phyloP scores from a whole-genome alignment of 2,888 invertebrate genomes.

The Drosophila sordidapex region DNA sequence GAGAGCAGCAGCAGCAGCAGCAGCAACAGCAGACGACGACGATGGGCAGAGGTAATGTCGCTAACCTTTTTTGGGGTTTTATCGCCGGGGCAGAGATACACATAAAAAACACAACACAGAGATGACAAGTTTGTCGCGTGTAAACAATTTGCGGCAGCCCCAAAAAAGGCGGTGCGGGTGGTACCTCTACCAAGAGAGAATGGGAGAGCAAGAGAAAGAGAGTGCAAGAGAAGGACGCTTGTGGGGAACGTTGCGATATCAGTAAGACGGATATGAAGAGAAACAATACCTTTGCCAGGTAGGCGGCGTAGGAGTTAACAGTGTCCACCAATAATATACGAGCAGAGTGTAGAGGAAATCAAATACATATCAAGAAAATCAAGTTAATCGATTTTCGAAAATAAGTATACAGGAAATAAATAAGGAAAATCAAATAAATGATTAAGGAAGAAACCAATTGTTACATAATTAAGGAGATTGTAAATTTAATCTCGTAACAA shows the following conservation, averaged over 20 bases:
- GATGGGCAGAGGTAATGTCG: constrained; percentile 62
- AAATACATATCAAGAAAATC: background rate
- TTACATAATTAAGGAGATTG: no score
- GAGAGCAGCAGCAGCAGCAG: constrained; percentile 26
- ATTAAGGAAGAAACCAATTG: no score
- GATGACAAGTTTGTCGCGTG: constrained; percentile 79
- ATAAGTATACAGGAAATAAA: background rate
- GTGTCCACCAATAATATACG: constrained; percentile 32
- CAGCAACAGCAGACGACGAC: constrained; percentile 14
- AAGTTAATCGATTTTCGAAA: background rate
- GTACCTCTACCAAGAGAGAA: constrained; percentile 4
- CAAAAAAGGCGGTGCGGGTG: constrained; percentile 67
- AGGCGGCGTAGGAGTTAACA: constrained; percentile 50
- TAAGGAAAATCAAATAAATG: no score
- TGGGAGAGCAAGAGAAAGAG: constrained; percentile 1
- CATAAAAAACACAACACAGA: constrained; percentile 49
- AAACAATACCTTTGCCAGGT: constrained; percentile 46
- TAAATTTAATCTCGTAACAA: background rate
- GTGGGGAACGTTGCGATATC: constrained; percentile 52
- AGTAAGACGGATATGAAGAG: constrained; percentile 61
- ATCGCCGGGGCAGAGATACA: constrained; percentile 48
- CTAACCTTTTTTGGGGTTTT: constrained; percentile 76
- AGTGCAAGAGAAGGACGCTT: background rate
- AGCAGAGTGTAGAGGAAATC: background rate
- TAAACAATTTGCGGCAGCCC: constrained; percentile 74